Base-by-base conservation (phyloP, 2,888 invertebrate species). In the Zhuqinia jingwanae region DNA sequence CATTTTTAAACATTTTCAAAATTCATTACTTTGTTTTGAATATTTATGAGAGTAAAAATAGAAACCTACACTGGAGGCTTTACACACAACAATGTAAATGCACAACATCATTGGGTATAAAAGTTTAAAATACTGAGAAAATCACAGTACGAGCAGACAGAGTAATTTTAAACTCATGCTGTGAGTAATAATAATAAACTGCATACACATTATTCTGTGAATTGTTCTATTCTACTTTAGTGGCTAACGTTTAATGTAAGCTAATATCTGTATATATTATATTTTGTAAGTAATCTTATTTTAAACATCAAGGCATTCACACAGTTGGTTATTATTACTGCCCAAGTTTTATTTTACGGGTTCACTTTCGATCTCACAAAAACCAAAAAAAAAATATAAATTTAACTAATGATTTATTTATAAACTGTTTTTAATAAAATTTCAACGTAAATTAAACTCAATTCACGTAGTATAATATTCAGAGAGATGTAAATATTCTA, bases 181-280 rank as follows among this genome's bases (percentile, higher is more conserved):
- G 84, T 68, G 84, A n/a, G n/a, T n/a, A 84, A 77, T 77, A 58
- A 50, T 70, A 84, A 84, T 84, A 77, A 84, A 50, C 63, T 27
- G 53, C 25, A 6, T 42, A 53, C 17, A 15, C 13, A 17, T 53
- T 17, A 3, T n/a, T 17, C 3, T 3, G 53, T 53, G n/a, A n/a
- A n/a, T n/a, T 53, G 3, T 53, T 53, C 6, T 53, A 53, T n/a
- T n/a, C 13, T 45, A 45, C 10, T 11, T 45, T 45, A 8, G 13
- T 45, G 47, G 10, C 47, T 45, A 13, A 13, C 47, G 10, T 36
- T 36, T 36, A 6, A 8, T 36, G 13, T 25, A 11, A 10, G 13
- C 58, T 22, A 22, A 36, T 8, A 36, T 36, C 8, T 36, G 36
- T 36, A n/a, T n/a, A n/a, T n/a, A n/a, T n/a, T n/a, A n/a, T n/a